Percentiles rank a stretch among this genome's conserved stretches.
Conservation (phyloP, 1,140 invertebrate species). For the Drosophila nikananu region DNA sequence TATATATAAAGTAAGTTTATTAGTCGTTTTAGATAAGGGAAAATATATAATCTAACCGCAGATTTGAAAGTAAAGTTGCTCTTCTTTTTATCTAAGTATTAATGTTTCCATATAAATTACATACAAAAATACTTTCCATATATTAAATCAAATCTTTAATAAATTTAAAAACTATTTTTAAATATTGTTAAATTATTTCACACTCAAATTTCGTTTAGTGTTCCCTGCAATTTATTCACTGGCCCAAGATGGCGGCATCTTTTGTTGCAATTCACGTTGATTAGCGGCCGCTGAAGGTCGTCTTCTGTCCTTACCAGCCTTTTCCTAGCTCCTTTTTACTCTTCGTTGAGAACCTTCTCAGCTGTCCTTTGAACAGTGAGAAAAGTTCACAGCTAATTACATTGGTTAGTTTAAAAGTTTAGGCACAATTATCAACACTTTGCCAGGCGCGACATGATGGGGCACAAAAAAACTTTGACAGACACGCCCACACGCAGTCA, state of each 20-base stretch:
- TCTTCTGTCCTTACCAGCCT: neutral
- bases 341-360: slow-evolving; percentile 38
- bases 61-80: no score
- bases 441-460: slow-evolving; percentile 57
- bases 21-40: no score
- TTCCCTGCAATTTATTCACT: slow-evolving; percentile 1
- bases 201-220: slow-evolving; percentile 8
- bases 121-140: no score
- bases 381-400: slow-evolving; percentile 66
- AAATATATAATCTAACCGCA: no score
- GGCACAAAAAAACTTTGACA: slow-evolving; percentile 61
- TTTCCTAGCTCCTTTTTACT: neutral
- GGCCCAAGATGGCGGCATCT: slow-evolving; percentile 15
- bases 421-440: slow-evolving; percentile 80
- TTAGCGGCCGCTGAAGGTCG: slow-evolving; percentile 50
- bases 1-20: no score
- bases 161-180: no score
- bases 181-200: no score
- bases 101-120: no score
- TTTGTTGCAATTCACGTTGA: slow-evolving; percentile 58
- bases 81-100: no score
- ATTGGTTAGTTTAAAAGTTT: slow-evolving; percentile 63
- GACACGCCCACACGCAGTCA: slow-evolving; percentile 44
- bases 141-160: no score
- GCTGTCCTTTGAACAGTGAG: slow-evolving; percentile 48